These are phyloP conservation scores for Notiomystis cincta DNA, from an alignment of 2,113 vertebrate genomes.

Conservation along the genomic window DNA sequence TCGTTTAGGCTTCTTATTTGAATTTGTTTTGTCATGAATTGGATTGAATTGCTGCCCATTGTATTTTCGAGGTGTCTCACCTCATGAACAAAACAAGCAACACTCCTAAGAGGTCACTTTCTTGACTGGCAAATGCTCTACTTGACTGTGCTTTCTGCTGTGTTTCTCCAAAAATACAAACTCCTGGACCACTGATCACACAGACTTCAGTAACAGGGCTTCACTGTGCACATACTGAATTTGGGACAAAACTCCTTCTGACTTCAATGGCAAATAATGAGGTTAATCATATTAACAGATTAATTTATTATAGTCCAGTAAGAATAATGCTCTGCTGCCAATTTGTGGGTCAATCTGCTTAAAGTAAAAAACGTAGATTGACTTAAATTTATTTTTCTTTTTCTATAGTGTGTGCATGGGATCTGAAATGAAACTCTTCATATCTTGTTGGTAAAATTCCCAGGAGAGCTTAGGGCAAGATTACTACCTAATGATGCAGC, in stretches of 20 bases:
- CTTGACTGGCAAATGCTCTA: neutral
- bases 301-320: neutral
- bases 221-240: neutral
- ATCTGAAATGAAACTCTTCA: neutral
- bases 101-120: neutral
- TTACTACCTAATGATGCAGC: neutral
- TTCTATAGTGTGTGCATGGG: neutral
- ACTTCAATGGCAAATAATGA: neutral
- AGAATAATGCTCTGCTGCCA: neutral
- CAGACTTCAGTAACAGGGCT: neutral
- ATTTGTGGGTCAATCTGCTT: neutral
- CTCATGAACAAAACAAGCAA: neutral
- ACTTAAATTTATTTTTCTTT: neutral
- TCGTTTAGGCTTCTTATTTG: neutral
- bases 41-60: neutral
- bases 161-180: neutral
- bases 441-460: neutral
- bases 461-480: neutral
- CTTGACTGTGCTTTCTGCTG: neutral
- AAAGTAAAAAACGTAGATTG: accelerated
- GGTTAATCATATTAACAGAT: neutral
- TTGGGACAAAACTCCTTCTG: neutral
- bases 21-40: neutral
- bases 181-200: neutral
- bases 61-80: neutral